phyloP scores from a whole-genome alignment of 2,113 vertebrate genomes.

The Anthoscopus minutus region DNA sequence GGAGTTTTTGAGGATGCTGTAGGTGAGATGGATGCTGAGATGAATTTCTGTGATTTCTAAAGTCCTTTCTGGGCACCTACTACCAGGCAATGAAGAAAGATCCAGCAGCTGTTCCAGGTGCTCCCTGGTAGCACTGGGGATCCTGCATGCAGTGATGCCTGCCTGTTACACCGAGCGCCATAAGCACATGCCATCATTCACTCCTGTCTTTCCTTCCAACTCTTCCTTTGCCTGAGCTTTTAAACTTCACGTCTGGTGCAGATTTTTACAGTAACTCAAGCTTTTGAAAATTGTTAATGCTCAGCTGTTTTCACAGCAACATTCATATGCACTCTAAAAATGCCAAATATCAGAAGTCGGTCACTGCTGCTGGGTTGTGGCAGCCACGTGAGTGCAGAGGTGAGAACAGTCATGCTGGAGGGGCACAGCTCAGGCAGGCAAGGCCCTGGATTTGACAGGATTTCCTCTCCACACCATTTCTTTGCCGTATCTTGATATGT shows the following conservation, averaged over 20 bases:
- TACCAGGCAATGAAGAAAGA: neutral
- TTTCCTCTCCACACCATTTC: neutral
- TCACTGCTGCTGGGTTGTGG: neutral
- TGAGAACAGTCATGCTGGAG: neutral
- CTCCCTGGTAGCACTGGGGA: neutral
- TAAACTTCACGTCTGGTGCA: neutral
- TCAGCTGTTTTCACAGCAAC: neutral
- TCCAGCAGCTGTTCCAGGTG: neutral
- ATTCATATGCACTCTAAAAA: neutral
- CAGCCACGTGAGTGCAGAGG: neutral
- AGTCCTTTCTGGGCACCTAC: neutral
- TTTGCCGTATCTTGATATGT: neutral
- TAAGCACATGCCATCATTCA: accelerated
- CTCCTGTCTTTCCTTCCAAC: neutral
- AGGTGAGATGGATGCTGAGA: neutral
- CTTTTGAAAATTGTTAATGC: neutral
- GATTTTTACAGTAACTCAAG: slow-evolving; percentile 54
- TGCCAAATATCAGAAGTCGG: neutral
- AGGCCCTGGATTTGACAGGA: neutral
- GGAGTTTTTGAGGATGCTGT: neutral
- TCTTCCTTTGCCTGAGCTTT: slow-evolving; percentile 45
- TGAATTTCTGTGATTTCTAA: neutral
- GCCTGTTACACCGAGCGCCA: neutral
- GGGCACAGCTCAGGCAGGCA: neutral
- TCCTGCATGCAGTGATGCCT: neutral